phyloP scores from a whole-genome alignment of 2,113 vertebrate species.

The Suncus etruscus region DNA sequence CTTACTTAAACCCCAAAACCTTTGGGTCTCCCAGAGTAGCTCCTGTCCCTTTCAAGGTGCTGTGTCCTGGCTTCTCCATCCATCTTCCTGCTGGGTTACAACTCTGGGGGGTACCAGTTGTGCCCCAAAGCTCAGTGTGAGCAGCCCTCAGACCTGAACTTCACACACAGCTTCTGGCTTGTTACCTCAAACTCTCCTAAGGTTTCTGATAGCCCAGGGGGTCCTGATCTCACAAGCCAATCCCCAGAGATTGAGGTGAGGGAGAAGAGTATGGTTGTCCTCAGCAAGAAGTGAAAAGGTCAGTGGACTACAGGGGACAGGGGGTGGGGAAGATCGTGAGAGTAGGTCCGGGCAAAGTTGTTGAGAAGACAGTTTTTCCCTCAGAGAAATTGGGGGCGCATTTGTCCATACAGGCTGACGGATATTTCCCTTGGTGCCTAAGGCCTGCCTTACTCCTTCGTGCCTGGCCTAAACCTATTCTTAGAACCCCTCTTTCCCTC shows the following conservation, averaged over 20 bases:
- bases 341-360: not conserved
- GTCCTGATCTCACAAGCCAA: not conserved
- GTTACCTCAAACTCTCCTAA: fast-evolving
- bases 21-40: not conserved
- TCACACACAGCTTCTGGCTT: not conserved
- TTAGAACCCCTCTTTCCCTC: not conserved
- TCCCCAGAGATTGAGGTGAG: not conserved
- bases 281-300: not conserved
- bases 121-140: too few relatives aligned
- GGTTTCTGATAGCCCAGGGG: not conserved
- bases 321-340: fast-evolving
- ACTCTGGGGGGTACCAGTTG: not conserved
- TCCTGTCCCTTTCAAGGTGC: not conserved
- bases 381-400: fast-evolving
- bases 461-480: not conserved
- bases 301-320: not conserved
- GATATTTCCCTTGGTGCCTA: too few relatives aligned
- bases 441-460: not conserved
- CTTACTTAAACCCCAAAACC: not conserved
- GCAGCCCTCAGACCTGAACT: not conserved
- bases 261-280: not conserved
- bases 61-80: not conserved
- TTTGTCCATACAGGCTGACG: fast-evolving
- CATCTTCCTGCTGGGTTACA: fast-evolving
- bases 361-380: not conserved